Base-by-base conservation (phyloP, 1,140 invertebrate genomes). In the Danaus plexippus region DNA sequence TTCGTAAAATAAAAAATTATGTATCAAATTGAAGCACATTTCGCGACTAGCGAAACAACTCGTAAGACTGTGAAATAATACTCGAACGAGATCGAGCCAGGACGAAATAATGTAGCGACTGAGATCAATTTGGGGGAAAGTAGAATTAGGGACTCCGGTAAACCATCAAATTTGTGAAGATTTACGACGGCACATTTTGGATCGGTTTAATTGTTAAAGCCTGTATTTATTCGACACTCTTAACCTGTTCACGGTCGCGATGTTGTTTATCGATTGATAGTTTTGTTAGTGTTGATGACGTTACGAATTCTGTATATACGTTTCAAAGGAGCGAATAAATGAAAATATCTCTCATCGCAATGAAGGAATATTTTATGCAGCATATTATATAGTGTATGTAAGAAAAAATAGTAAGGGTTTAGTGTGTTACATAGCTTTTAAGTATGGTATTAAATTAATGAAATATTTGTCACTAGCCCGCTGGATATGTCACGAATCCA, bases 81-180 rank as follows among this genome's bases (percentile, higher is more conserved):
- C 67, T 64, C 61, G 61, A 54, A 67, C 58, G 63, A 66, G 61
- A 69, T 71, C 70, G 70, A 69, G 55, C 67, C 61, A 57, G 65
- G 65, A 66, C 63, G 66, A 71, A 75, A 75, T 75, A 75, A 75
- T 70, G 66, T 63, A 58, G 70, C 70, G 54, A 67, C 66, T 64
- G 64, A 69, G 71, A 80, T 78, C 77, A 78, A 80, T 74, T 73
- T 73, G 60, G 70, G 61, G 60, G 68, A 69, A 59, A 61, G 64
- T 47, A 65, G 61, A 62, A 60, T 69, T 63, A 66, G 60, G 64
- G 54, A 10, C 47, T 43, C 61, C 62, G 63, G 64, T 66, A 66
- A 68, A 71, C 66, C 73, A 69, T 71, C 64, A 71, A 77, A 73
- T 68, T 73, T 69, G 66, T 61, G 62, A 65, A 74, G 67, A 77